A percentile compares a stretch with the other conserved stretches of the same genome.
phyloP scores from a whole-genome alignment of 2,797 vertebrate genomes.

The Hydrocynus forskahlii region DNA sequence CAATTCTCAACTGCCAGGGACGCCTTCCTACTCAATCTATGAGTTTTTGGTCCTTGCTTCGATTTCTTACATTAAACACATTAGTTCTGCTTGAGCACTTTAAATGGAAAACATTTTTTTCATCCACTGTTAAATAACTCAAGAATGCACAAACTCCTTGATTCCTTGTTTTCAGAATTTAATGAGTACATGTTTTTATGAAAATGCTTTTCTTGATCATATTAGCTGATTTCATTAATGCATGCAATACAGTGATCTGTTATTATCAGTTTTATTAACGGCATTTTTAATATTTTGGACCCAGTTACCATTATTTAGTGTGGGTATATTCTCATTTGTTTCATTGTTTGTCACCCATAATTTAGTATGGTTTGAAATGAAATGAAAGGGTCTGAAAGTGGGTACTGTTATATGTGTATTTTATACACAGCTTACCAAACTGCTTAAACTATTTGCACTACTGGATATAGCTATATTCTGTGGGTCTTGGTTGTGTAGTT shows the following conservation, averaged over 20 bases:
- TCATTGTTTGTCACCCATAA: slow-evolving; percentile 57
- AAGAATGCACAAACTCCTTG: slow-evolving; percentile 71
- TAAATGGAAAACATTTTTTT: slow-evolving; percentile 68
- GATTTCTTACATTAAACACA: slow-evolving; percentile 47
- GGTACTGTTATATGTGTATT: slow-evolving; percentile 73
- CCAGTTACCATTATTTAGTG: slow-evolving; percentile 7
- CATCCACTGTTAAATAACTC: slow-evolving; percentile 64
- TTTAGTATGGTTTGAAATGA: slow-evolving; percentile 63
- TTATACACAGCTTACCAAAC: slow-evolving; percentile 77
- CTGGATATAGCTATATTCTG: slow-evolving; percentile 71
- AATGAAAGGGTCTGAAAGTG: slow-evolving; percentile 68
- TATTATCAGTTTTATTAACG: not conserved
- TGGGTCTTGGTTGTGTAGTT: slow-evolving; percentile 65
- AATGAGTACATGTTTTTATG: not conserved
- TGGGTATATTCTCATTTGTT: slow-evolving; percentile 47
- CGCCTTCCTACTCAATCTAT: slow-evolving; percentile 76
- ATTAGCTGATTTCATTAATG: not conserved
- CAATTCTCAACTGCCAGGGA: slow-evolving; percentile 84
- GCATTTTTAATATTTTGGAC: slow-evolving; percentile 1
- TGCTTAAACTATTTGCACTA: slow-evolving; percentile 82
- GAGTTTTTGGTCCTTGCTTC: slow-evolving; percentile 45
- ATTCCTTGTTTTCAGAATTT: slow-evolving; percentile 33
- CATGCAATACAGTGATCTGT: not conserved
- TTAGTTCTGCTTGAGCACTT: slow-evolving; percentile 70
- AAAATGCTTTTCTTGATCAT: not conserved